Conservation (phyloP, 2,113 vertebrate species). For the Mobula birostris region DNA sequence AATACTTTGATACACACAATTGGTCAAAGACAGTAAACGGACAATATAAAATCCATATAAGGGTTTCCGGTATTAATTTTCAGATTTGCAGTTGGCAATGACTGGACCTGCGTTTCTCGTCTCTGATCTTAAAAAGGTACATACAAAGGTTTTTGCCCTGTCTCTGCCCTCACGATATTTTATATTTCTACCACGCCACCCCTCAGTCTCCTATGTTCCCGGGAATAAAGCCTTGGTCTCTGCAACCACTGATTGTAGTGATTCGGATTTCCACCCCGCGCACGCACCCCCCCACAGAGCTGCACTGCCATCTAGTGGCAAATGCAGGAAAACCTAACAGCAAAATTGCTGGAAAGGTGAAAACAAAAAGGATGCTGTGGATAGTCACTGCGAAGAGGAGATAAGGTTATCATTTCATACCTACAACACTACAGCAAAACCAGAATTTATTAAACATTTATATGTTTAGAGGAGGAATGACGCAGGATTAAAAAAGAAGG, state of each 20-base stretch:
- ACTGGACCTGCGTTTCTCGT: too few relatives aligned
- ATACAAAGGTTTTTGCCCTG: too few relatives aligned
- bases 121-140: too few relatives aligned
- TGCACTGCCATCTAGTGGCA: background rate
- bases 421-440: background rate
- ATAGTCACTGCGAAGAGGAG: background rate
- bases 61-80: background rate
- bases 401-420: background rate
- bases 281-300: background rate
- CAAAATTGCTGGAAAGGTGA: background rate
- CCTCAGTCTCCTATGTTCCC: too few relatives aligned
- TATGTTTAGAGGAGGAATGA: background rate
- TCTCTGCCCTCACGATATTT: too few relatives aligned
- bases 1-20: background rate
- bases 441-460: background rate
- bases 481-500: background rate
- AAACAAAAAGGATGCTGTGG: background rate
- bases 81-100: background rate
- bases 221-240: too few relatives aligned
- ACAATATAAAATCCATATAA: background rate
- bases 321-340: background rate
- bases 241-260: too few relatives aligned
- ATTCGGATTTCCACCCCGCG: too few relatives aligned
- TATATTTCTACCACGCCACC: too few relatives aligned
- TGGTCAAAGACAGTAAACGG: background rate